A percentile compares a stretch with the other conserved stretches of the same genome.
These are phyloP conservation scores for Silurus lanzhouensis DNA, from an alignment of 2,797 vertebrate species.

Conservation along the genomic window DNA sequence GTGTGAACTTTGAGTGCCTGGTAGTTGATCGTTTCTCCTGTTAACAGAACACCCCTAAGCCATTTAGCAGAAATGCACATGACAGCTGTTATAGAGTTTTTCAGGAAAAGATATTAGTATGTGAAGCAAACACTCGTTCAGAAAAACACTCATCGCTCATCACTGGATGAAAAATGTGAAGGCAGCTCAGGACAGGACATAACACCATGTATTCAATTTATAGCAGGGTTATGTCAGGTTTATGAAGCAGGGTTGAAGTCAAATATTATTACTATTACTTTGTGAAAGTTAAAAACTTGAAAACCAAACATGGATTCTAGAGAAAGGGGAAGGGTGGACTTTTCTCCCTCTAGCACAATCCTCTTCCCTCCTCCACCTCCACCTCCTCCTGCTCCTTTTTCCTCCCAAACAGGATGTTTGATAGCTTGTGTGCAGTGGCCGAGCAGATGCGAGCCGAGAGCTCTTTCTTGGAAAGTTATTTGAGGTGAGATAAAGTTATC, in stretches of 20 bases:
- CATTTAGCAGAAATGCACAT: background rate
- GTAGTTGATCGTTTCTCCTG: background rate
- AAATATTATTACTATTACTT: background rate
- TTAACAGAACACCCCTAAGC: background rate
- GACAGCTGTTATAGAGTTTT: background rate
- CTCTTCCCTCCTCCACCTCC: background rate
- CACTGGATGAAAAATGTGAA: background rate
- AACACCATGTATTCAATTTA: background rate
- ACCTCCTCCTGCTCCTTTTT: constrained; percentile 13
- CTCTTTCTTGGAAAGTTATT: constrained; percentile 47
- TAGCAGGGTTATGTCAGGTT: background rate
- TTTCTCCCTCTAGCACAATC: background rate
- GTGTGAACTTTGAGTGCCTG: background rate
- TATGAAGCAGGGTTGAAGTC: background rate
- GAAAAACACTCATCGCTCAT: background rate
- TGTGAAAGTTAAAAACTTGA: background rate
- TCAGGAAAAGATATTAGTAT: background rate
- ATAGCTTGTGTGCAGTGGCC: background rate
- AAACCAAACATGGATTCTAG: background rate
- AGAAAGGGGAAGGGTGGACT: background rate
- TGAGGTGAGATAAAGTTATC: constrained; percentile 43
- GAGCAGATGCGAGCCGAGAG: constrained; percentile 31
- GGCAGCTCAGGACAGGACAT: too few species aligned
- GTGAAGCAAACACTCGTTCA: background rate
- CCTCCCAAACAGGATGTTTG: constrained; percentile 41